Percentiles rank a stretch among this genome's conserved stretches.
These are phyloP conservation scores for Bimastos eiseni DNA, from an alignment of 2,888 invertebrate genomes.

Conservation along the genomic window DNA sequence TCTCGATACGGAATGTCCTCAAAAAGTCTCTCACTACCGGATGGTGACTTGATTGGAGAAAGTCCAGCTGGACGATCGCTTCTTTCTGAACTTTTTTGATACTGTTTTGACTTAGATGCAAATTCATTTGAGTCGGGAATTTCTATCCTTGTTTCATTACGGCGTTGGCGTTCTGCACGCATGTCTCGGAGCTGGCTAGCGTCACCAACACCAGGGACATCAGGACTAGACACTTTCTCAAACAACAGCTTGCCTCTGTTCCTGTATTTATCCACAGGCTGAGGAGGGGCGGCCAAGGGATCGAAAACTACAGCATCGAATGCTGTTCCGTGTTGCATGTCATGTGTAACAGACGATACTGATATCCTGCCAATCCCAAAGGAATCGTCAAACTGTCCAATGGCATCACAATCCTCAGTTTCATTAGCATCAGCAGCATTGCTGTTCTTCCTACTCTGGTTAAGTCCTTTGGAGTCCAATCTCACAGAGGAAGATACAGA, in stretches of 20 bases:
- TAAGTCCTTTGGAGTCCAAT: background rate
- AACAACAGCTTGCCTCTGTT: background rate
- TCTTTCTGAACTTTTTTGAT: background rate
- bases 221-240: background rate
- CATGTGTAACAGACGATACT: background rate
- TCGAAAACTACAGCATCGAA: background rate
- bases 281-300: background rate
- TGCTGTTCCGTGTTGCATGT: background rate
- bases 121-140: background rate
- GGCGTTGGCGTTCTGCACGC: background rate
- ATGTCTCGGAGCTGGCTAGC: background rate
- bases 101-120: background rate
- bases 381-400: background rate
- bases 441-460: background rate
- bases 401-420: background rate
- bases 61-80: background rate
- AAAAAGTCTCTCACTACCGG: background rate
- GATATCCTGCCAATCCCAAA: background rate
- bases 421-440: background rate
- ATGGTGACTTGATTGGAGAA: constrained; percentile 3
- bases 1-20: background rate
- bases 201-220: background rate
- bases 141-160: background rate
- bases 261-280: background rate
- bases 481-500: background rate